Evolutionary conservation across 2,888 invertebrate genomes (phyloP), one percentile per base, ranked within the genome.

Genomic region (Zonitis immaculata): DNA sequence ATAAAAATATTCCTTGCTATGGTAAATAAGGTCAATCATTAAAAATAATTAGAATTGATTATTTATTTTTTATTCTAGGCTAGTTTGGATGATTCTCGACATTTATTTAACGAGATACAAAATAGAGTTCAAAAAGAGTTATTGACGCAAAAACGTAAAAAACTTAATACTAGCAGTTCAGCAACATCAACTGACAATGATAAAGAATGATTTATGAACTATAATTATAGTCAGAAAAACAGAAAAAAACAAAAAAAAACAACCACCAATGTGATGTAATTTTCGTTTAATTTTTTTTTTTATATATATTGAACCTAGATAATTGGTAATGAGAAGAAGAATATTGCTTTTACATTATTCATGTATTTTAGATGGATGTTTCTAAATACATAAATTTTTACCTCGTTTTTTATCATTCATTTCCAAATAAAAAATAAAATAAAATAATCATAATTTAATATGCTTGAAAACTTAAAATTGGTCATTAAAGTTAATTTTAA

Each of bases 1-100:
- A 82, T 95, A 57, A 90, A 90, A 77, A 87, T 95, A 59, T 95
- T 90, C 73, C 84, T 95, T 50, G 84, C 92, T 43, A 88, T 88
- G 87, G 89, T 88, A 66, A 77, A 79, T 71, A 12, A 16, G n/a
- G n/a, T n/a, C n/a, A n/a, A n/a, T n/a, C n/a, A n/a, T n/a, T 22
- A 20, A 32, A 20, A 14, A 43, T 22, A 42, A 42, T 42, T n/a
- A 32, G 28, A 7, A 45, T 42, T 45, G 16, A 47, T 30, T 53
- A 45, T 51, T 56, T 47, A 35, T 44, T 43, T 52, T 56, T 52
- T 56, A 44, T 72, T 69, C 16, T 73, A 85, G 81, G 82, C 86
- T 11, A 83, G 82, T 58, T 83, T 85, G 1, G 86, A 86, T 59
- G 88, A 89, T 69, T 82, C 85, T 25, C 85, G 83, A 60, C 81